These are phyloP conservation scores for Scaptomyza montana DNA, from an alignment of 1,140 invertebrate species.

Conservation along the genomic window DNA sequence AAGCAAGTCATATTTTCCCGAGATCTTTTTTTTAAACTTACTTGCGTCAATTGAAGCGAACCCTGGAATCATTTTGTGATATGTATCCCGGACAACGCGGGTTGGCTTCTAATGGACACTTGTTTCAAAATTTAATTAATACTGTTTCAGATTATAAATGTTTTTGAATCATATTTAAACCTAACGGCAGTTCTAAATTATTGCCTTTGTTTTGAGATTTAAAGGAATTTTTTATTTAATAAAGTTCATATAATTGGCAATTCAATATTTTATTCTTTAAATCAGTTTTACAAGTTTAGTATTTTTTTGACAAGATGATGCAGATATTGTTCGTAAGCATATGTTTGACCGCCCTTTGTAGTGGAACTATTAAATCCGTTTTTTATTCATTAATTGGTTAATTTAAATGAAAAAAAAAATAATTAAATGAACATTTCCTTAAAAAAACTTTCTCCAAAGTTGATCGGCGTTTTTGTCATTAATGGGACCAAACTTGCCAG, in stretches of 20 bases:
- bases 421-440: background rate
- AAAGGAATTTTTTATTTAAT: background rate
- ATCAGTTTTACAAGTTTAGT: background rate
- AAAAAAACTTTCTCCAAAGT: background rate
- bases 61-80: background rate
- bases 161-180: background rate
- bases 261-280: conserved; percentile 1
- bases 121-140: background rate
- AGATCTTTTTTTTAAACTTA: background rate
- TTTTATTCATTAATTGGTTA: background rate
- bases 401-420: background rate
- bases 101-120: background rate
- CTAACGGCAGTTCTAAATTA: background rate
- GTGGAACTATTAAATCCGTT: background rate
- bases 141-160: background rate
- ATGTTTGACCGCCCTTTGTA: too few relatives aligned
- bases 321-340: too few relatives aligned
- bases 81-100: background rate
- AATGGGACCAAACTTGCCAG: background rate
- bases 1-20: conserved; percentile 20
- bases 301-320: too few relatives aligned
- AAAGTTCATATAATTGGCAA: conserved; percentile 3
- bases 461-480: background rate
- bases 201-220: background rate
- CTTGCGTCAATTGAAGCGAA: background rate